Evolutionary conservation across 1,140 invertebrate genomes (phyloP).

Genomic region (Pseudomyrmex sp.): DNA sequence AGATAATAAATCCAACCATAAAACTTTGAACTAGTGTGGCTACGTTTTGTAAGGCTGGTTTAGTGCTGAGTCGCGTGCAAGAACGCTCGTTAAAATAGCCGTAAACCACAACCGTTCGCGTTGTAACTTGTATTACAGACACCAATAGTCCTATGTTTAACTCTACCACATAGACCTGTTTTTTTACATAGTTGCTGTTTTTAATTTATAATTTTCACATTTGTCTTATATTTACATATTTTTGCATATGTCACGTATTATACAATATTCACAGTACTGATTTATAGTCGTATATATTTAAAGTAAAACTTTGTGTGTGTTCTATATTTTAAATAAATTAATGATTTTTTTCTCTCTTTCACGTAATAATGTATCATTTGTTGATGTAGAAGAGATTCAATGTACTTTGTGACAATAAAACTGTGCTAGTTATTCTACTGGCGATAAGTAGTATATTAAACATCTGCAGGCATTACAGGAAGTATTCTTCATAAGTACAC

Average conservation of each 20-base stretch:
- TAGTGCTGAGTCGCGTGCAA: constrained; percentile 85
- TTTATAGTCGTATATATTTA: not conserved
- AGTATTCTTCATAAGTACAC: constrained; percentile 67
- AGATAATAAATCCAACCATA: constrained; percentile 85
- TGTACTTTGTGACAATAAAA: constrained; percentile 17
- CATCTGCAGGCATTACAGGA: constrained; percentile 59
- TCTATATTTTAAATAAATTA: not conserved
- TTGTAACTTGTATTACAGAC: constrained; percentile 70
- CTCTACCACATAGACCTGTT: constrained; percentile 27
- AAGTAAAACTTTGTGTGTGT: not conserved
- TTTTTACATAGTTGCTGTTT: not conserved
- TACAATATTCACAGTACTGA: no score
- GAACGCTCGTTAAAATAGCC: constrained; percentile 84
- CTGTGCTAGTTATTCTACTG: constrained; percentile 30
- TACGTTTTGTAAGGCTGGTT: constrained; percentile 84
- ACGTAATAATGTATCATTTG: constrained; percentile 22
- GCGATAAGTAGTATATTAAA: constrained; percentile 31
- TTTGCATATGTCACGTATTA: not conserved
- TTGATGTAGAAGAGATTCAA: constrained; percentile 26
- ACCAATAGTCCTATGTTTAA: constrained; percentile 68
- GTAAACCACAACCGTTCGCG: constrained; percentile 83
- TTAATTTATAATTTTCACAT: not conserved
- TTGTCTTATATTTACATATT: not conserved
- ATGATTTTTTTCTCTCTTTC: not conserved
- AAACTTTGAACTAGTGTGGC: constrained; percentile 85